These are phyloP conservation scores for Pelvicachromis taeniatus DNA, from an alignment of 2,113 vertebrate genomes.

Conservation along the genomic window DNA sequence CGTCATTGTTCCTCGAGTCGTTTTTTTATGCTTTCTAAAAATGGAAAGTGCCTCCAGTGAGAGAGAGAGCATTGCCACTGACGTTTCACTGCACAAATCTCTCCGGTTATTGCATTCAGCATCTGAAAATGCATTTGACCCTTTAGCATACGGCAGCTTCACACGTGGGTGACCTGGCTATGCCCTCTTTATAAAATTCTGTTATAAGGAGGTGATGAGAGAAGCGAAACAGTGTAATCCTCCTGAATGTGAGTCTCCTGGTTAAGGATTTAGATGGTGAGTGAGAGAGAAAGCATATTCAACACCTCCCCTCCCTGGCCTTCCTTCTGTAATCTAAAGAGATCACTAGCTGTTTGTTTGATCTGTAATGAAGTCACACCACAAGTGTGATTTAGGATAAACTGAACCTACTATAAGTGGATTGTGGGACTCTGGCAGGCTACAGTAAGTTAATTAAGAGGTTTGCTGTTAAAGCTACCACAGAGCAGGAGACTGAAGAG, in stretches of 20 bases:
- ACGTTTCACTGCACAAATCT: neutral
- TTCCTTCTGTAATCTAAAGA: neutral
- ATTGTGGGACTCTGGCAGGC: neutral
- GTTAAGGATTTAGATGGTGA: slow-evolving; percentile 13
- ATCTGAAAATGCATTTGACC: neutral
- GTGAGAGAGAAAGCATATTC: neutral
- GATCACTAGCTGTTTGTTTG: neutral
- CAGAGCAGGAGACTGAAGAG: neutral
- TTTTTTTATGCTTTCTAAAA: neutral
- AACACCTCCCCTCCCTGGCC: neutral
- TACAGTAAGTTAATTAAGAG: neutral
- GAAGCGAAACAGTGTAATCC: slow-evolving; percentile 14
- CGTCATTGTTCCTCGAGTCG: neutral
- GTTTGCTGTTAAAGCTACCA: neutral
- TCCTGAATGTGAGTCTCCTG: neutral
- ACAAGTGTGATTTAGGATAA: neutral
- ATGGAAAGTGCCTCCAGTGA: neutral
- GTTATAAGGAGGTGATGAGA: slow-evolving; percentile 23
- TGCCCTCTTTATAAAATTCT: slow-evolving; percentile 1
- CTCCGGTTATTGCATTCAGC: neutral
- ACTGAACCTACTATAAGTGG: neutral
- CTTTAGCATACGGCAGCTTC: neutral
- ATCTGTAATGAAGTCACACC: neutral
- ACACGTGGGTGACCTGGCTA: neutral
- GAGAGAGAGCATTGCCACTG: neutral